Conservation (phyloP, 2,888 invertebrate species). For the Polymixis flavicincta region DNA sequence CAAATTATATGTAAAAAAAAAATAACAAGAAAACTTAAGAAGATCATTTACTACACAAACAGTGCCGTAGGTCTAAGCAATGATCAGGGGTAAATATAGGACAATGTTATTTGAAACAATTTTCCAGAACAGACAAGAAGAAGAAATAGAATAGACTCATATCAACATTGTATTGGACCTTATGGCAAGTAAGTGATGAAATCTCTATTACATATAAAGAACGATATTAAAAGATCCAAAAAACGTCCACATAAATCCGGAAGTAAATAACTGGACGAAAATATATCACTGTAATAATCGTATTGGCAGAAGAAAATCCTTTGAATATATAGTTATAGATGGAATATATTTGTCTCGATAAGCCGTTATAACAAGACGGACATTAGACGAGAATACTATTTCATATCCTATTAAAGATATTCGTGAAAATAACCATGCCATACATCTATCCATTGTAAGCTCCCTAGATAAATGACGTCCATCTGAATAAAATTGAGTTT, state of each 20-base stretch:
- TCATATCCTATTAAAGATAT: background rate
- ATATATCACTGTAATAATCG: constrained; percentile 24
- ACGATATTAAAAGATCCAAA: constrained; percentile 1
- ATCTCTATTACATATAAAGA: constrained; percentile 6
- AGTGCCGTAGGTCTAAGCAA: background rate
- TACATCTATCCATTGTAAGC: background rate
- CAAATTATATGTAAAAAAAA: background rate
- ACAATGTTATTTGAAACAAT: background rate
- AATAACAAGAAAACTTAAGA: background rate
- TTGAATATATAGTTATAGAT: background rate
- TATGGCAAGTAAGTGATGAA: background rate
- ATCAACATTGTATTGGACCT: no score
- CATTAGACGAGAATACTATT: background rate
- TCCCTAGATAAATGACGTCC: background rate
- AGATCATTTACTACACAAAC: background rate
- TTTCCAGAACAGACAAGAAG: background rate
- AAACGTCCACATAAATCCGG: background rate
- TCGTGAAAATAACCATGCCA: background rate
- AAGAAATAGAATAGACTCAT: no score
- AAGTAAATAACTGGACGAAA: background rate
- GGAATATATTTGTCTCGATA: background rate
- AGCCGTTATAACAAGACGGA: background rate
- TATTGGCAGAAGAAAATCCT: background rate
- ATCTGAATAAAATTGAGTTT: background rate
- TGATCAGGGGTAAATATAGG: background rate